Evolutionary conservation across 1,140 invertebrate genomes (phyloP), one percentile per base, ranked within the genome.

Genomic region (Micrasema minimum): DNA sequence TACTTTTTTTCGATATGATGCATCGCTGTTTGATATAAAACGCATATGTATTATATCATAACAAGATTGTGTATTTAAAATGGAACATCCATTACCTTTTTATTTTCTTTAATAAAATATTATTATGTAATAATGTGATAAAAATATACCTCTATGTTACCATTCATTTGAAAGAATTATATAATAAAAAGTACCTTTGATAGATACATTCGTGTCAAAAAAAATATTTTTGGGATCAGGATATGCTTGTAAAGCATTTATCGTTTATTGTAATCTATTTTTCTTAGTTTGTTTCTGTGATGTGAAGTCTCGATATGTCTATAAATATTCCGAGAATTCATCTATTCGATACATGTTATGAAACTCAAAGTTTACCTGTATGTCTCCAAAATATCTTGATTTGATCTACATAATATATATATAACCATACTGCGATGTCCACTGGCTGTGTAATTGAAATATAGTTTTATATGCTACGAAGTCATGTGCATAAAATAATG

Each of bases 401-500:
- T 38, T 62, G 16, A 53, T 69, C 41, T n/a, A n/a, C n/a, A n/a
- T n/a, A n/a, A n/a, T n/a, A n/a, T n/a, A n/a, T n/a, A n/a, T 31
- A 31, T 31, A 71, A 74, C 62, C 23, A 69, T 72, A 69, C 74
- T 75, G 71, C 73, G 74, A 75, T 75, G 69, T 69, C 37, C 64
- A 72, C 62, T 66, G 74, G 74, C 74, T 75, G 74, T 75, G 74
- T 70, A 66, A 75, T 73, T 43, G 48, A 72, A 69, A 53, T 71
- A 67, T 74, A 74, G 69, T 74, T 74, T 74, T 74, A 57, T 69
- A 74, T 51, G 53, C 62, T 74, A 70, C 22, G 38, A 66, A 66
- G 41, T 48, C 45, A 55, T 66, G 37, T 66, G 65, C 50, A 66
- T 66, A 53, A 66, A 65, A 31, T 31, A 31, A 68, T 57, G 37